phyloP scores from a whole-genome alignment of 2,888 invertebrate genomes.

The Polydrusus tereticollis region DNA sequence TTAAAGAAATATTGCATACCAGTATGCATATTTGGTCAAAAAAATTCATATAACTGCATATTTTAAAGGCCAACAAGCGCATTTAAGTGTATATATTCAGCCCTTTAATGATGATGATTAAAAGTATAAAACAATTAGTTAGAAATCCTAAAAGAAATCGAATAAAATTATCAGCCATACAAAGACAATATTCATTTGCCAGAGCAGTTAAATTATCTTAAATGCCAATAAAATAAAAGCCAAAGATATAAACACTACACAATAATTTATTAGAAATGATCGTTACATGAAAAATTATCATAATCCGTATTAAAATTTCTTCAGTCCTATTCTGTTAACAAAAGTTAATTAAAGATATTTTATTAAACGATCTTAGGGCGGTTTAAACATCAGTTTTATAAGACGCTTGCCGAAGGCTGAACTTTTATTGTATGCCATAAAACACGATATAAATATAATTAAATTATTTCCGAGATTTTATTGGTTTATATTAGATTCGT shows the following conservation, averaged over 20 bases:
- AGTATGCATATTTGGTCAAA: too few species aligned
- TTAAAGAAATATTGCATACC: too few species aligned
- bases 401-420: constrained; percentile 25
- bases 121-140: too few species aligned
- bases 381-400: constrained; percentile 36
- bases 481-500: constrained; percentile 46
- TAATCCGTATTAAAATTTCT: constrained; percentile 18
- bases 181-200: neutral
- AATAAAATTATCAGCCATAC: neutral
- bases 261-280: neutral
- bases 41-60: too few species aligned
- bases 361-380: constrained; percentile 34
- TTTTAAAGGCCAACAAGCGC: too few species aligned
- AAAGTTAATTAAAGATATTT: constrained; percentile 44
- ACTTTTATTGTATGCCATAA: constrained; percentile 44
- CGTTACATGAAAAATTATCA: neutral
- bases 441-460: constrained; percentile 48
- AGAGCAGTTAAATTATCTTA: neutral
- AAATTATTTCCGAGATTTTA: constrained; percentile 48
- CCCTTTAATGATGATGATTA: too few species aligned
- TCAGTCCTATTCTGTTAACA: constrained; percentile 16
- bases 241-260: neutral
- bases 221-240: neutral
- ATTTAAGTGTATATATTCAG: too few species aligned
- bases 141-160: too few species aligned